Evolutionary conservation across 2,113 vertebrate genomes (phyloP).

Genomic region (Calidris pygmaea): DNA sequence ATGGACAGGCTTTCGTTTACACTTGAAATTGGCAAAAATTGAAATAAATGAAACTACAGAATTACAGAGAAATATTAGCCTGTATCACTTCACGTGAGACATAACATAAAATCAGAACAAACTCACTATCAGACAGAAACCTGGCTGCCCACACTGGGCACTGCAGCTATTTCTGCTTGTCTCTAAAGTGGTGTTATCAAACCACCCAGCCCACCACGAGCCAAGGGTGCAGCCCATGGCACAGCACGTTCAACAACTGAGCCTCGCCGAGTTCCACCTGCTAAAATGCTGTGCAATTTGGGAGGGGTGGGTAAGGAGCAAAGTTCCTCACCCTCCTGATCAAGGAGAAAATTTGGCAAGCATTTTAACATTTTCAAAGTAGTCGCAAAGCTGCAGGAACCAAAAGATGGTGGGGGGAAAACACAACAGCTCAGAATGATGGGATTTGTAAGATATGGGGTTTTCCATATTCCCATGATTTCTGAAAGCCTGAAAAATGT

Average conservation of each 20-base stretch:
- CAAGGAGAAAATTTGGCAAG: background rate
- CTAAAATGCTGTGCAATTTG: background rate
- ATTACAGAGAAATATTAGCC: background rate
- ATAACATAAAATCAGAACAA: background rate
- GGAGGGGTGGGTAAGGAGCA: background rate
- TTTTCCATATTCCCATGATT: background rate
- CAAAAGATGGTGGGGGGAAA: background rate
- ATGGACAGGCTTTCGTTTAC: background rate
- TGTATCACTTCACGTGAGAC: background rate
- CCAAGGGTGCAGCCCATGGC: background rate
- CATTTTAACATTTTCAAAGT: background rate
- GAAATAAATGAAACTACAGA: background rate
- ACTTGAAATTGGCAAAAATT: background rate
- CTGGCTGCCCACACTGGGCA: background rate
- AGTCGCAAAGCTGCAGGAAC: background rate
- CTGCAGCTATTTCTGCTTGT: background rate
- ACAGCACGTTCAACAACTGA: accelerated
- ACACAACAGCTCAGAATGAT: background rate
- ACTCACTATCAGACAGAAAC: background rate
- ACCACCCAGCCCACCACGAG: accelerated
- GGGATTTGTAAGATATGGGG: background rate
- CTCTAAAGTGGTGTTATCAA: background rate
- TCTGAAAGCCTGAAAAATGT: background rate
- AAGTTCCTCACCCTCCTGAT: background rate
- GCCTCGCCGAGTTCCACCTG: background rate